Evolutionary conservation across 37 sponge, comb jelly and placozoan genomes (phyloP), one percentile per base, ranked within the genome.

Genomic region (Aplysina aerophoba): DNA sequence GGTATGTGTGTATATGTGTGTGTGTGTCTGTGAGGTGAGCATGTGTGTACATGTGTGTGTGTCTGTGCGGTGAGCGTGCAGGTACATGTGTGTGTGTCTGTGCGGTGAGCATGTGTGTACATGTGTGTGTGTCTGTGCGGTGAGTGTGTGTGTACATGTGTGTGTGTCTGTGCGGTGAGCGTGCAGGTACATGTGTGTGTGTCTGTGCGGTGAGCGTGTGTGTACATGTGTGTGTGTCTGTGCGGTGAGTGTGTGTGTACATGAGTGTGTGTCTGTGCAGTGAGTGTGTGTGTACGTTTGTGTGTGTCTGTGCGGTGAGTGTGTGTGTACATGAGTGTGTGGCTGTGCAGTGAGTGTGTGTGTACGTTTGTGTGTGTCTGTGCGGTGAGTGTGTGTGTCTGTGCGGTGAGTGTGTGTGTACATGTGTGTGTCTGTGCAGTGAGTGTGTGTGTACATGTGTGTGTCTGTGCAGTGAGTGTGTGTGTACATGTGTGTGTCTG

Each of bases 21-120:
- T 11, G 50, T 44, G 50, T 44, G 50, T 8, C 6, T 44, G 50
- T 44, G n/a, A n/a, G n/a, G 22, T 16, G 22, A 30, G 66, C 22
- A 65, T 20, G 66, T 65, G 66, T 65, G 66, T 11, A 16, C 22
- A 65, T 20, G 66, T 65, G 66, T 65, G 71, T 69, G 71, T 69
- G 71, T 69, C 1, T 35, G 34, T 69, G 50, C 8, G 50, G 6
- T 44, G 6, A 44, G 6, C 8, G 33, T 4, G 30, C 6, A 12
- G 14, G 71, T 69, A 30, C 71, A 69, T 69, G 71, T 69, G 71
- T 69, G 33, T 69, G 34, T n/a, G 6, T 27, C 4, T 17, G 6
- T n/a, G 71, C 66, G 27, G 22, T 30, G 28, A 35, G 34, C 6
- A 30, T 69, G 17, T 30, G 17, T 34, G 33, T 30, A 35, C 34